phyloP scores from a whole-genome alignment of 2,888 invertebrate species.

The Tipula confusa region DNA sequence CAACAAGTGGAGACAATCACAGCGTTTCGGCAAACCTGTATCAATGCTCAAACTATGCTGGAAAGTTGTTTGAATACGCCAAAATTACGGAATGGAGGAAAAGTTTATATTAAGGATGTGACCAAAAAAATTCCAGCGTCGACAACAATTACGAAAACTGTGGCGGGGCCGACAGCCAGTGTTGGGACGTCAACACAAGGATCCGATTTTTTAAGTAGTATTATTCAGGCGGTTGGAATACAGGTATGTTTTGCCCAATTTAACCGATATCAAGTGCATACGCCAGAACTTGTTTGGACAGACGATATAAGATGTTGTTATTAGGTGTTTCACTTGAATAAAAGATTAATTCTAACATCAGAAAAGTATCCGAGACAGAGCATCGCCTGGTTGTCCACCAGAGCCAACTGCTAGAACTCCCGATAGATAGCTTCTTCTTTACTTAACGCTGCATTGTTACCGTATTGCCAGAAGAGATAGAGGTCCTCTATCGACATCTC shows the following conservation, averaged over 20 bases:
- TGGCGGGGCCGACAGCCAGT: not conserved
- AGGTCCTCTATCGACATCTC: no score
- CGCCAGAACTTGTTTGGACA: no score
- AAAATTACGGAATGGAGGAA: constrained; percentile 59
- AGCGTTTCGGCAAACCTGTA: constrained; percentile 60
- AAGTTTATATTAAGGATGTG: constrained; percentile 59
- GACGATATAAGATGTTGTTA: no score
- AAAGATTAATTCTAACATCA: no score
- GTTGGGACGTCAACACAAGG: not conserved
- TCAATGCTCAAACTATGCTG: constrained; percentile 62
- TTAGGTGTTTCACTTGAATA: no score
- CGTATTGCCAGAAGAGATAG: no score
- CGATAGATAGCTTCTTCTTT: no score
- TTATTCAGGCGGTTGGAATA: constrained; percentile 49
- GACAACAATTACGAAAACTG: constrained; percentile 29
- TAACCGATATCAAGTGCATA: no score
- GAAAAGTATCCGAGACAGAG: no score
- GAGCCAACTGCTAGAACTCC: no score
- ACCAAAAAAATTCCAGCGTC: constrained; percentile 33
- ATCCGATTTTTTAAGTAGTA: constrained; percentile 45
- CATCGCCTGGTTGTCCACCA: no score
- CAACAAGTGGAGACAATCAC: constrained; percentile 59
- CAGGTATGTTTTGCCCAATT: constrained; percentile 40
- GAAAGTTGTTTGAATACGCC: constrained; percentile 63
- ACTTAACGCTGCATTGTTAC: no score